These are phyloP conservation scores for Camponotus vicinus DNA, from an alignment of 1,140 invertebrate species.

Conservation along the genomic window DNA sequence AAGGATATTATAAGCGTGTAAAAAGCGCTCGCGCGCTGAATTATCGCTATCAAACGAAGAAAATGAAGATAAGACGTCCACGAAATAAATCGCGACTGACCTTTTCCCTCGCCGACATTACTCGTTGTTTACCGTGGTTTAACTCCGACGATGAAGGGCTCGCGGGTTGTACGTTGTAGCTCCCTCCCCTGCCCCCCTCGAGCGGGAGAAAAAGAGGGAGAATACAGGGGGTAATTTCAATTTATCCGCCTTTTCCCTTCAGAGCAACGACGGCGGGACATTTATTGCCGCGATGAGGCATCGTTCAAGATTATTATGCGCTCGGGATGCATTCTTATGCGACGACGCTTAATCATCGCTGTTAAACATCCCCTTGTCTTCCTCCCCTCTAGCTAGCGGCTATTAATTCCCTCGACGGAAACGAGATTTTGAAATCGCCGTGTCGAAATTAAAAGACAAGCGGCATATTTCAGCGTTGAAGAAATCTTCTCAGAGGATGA, in stretches of 20 bases:
- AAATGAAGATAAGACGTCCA: conserved; percentile 17
- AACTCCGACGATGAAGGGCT: background rate
- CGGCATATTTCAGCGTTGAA: background rate
- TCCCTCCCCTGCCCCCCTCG: background rate
- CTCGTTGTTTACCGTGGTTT: conserved; percentile 73
- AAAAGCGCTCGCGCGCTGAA: background rate
- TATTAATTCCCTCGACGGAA: conserved; percentile 46
- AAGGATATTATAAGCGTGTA: background rate
- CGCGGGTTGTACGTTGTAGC: background rate
- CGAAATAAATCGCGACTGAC: conserved; percentile 1
- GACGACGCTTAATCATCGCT: conserved; percentile 70
- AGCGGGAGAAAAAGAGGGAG: background rate
- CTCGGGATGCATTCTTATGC: conserved; percentile 71
- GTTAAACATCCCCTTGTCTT: conserved; percentile 56
- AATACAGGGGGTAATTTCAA: conserved; percentile 70
- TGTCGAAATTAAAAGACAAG: conserved; percentile 47
- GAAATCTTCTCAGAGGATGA: background rate
- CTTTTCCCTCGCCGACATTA: conserved; percentile 57
- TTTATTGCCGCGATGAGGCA: conserved; percentile 78
- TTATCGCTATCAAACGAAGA: background rate
- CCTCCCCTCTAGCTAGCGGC: background rate
- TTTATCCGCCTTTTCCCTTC: conserved; percentile 67
- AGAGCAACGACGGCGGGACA: conserved; percentile 54
- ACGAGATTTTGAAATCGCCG: conserved; percentile 23
- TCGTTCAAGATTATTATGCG: conserved; percentile 76